Conservation (phyloP, 2,888 invertebrate genomes). For the Ormyrus labotus region DNA sequence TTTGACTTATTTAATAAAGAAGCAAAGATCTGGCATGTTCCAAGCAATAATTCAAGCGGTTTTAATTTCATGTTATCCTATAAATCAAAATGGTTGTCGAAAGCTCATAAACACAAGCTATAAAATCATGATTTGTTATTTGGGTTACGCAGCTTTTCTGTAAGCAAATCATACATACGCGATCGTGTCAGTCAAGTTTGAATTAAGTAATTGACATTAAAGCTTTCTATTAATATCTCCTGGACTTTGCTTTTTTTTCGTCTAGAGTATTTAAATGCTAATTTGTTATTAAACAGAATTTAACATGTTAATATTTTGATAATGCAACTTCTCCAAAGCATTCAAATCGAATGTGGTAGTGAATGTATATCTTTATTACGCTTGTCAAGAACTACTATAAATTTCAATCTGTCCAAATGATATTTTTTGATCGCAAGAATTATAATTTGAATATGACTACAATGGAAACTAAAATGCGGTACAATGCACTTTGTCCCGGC, state of each 20-base stretch:
- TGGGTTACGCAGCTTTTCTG: background rate
- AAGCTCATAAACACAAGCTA: slow-evolving; percentile 19
- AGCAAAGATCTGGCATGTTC: background rate
- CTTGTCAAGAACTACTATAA: background rate
- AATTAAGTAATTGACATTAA: background rate
- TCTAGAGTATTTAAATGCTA: too few relatives aligned
- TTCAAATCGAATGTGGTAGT: too few relatives aligned
- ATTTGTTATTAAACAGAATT: too few relatives aligned
- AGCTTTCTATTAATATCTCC: too few relatives aligned
- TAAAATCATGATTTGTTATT: slow-evolving; percentile 28
- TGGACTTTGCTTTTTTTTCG: too few relatives aligned
- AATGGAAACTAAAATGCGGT: too few relatives aligned
- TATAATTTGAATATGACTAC: background rate
- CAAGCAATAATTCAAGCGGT: slow-evolving; percentile 19
- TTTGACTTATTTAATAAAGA: background rate
- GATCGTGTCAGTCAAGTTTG: background rate
- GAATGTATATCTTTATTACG: background rate
- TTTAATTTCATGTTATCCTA: slow-evolving; percentile 14
- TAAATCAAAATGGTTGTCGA: slow-evolving; percentile 23
- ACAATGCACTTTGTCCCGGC: too few relatives aligned
- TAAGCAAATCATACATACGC: background rate
- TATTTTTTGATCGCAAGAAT: background rate
- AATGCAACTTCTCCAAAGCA: too few relatives aligned
- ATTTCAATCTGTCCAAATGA: slow-evolving; percentile 1
- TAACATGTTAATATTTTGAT: too few relatives aligned